phyloP scores from a whole-genome alignment of 37 sponge, comb jelly and placozoan genomes.

The Chondrilla cf. caribensis region DNA sequence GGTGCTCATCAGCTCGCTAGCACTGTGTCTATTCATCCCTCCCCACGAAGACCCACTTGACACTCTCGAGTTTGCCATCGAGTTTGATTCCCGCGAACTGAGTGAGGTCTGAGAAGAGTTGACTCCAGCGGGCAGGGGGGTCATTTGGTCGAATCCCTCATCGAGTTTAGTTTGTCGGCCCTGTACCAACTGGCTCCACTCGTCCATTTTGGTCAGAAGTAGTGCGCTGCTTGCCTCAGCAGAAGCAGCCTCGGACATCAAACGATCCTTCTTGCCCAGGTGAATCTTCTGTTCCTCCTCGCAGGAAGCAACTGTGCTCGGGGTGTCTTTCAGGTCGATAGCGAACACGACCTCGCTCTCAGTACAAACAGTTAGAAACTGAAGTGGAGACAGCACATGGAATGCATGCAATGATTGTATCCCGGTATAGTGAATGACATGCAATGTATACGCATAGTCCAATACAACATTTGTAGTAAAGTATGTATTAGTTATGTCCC shows the following conservation, averaged over 20 bases:
- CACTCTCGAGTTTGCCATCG: background rate
- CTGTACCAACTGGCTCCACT: background rate
- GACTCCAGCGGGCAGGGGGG: background rate
- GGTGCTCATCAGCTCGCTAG: background rate
- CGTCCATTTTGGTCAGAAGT: slow-evolving; percentile 6
- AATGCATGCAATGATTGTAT: background rate
- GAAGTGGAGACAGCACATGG: background rate
- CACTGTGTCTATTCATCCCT: background rate
- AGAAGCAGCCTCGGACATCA: background rate
- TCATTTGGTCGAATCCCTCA: background rate
- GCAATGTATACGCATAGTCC: background rate
- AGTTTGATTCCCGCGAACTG: background rate
- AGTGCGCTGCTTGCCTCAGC: background rate
- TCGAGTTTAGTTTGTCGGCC: background rate
- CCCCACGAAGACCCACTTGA: background rate
- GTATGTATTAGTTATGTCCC: too few relatives aligned
- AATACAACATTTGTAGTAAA: too few relatives aligned
- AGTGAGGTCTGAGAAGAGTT: background rate
- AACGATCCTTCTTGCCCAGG: background rate
- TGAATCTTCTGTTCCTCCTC: background rate
- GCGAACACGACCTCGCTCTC: background rate
- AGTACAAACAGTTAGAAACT: background rate
- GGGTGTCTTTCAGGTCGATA: background rate
- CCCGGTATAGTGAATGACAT: background rate
- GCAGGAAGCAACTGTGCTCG: background rate